These are phyloP conservation scores for Cygnus buccinator DNA, from an alignment of 2,113 vertebrate genomes.

Conservation along the genomic window DNA sequence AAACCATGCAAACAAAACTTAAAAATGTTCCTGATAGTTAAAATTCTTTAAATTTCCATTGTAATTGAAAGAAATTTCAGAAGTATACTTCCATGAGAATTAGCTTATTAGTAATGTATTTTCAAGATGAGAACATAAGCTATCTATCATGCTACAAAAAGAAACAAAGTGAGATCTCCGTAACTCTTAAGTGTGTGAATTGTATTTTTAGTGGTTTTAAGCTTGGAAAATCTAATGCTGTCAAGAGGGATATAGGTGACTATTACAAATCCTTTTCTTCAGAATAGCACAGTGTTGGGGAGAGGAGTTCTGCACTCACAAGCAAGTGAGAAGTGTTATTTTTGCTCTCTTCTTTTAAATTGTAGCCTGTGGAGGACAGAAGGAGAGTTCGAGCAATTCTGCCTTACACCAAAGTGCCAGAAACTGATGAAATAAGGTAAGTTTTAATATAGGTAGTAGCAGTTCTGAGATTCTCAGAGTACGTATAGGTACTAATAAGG, in stretches of 20 bases:
- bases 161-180: accelerated
- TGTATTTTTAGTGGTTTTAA: neutral
- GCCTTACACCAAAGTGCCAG: constrained; percentile 99
- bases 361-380: constrained; percentile 96
- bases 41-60: neutral
- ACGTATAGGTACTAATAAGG: neutral
- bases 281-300: accelerated
- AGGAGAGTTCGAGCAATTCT: constrained; percentile 97
- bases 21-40: neutral
- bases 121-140: neutral
- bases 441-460: neutral
- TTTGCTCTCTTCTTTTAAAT: neutral
- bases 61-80: neutral
- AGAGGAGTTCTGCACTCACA: neutral
- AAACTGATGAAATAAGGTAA: constrained; percentile 99
- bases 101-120: neutral
- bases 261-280: neutral
- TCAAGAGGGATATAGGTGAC: accelerated
- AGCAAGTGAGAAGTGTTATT: neutral
- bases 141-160: neutral
- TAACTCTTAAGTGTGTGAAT: neutral
- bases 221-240: neutral
- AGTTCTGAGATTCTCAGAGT: neutral
- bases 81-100: neutral
- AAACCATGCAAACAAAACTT: neutral